Base-by-base conservation (phyloP, 1,140 invertebrate species). In the Holotrichia oblita region DNA sequence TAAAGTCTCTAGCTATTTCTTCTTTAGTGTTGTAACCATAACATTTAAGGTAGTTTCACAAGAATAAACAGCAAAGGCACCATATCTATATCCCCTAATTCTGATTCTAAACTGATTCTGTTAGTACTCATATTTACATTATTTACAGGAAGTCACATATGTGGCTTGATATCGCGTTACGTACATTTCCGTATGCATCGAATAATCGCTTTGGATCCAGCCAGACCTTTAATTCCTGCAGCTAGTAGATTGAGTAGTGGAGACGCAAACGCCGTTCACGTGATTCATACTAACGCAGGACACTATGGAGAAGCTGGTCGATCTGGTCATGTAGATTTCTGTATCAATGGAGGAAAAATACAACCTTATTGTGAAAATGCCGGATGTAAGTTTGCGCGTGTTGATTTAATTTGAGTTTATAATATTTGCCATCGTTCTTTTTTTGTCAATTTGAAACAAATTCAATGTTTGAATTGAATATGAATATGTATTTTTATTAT, bases 251-350 rank as follows among this genome's bases (percentile, higher is more conserved):
- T 94, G 78, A 91, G 92, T 83, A 90, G 90, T 40, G 92, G 92
- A 0, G 92, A 94, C 79, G 93, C 93, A 0, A 88, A 90, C 40
- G 92, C 92, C 3, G 93, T 94, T 6, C 91, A 94, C 83, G 91
- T 94, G 10, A 88, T 94, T 0, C 93, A 94, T 83, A 94, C 93
- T 0, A 94, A 94, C 82, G 93, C 93, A 0, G 93, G 93, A 0
- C 90, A 91, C 48, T 94, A 94, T 82, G 93, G 93, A 0, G 93
- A 94, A 82, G 88, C 89, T 0, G 91, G 92, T 3, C 87, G 91
- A 7, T 88, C 92, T 8, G 93, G 93, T 0, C 92, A 93, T 83
- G 91, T 93, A 0, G 93, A 94, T 85, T 92, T 94, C 83, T 94
- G 93, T 81, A 89, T 94, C 6, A 94, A 94, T 82, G 93, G 93